Evolutionary conservation across 2,797 vertebrate genomes (phyloP), one percentile per base, ranked within the genome.

Genomic region (Pyrocephalus nanus): DNA sequence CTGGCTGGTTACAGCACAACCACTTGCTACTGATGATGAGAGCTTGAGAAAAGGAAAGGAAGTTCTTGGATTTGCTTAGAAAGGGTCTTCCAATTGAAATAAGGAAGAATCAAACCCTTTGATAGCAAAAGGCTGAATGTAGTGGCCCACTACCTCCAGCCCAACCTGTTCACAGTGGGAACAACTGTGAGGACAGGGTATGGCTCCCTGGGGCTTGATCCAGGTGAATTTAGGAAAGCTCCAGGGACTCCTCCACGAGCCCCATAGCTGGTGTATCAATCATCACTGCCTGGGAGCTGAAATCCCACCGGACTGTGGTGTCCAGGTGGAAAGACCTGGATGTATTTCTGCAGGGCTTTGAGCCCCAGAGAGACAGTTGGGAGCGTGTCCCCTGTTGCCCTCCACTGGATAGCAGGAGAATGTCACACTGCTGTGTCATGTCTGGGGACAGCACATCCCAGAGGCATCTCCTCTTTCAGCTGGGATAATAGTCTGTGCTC

Each of bases 391-490:
- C 95, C 86, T 93, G 74, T 93, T 96, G 93, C 96, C 94, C 96
- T 95, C 93, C 94, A 4, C 93, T 83, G 95, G 94, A 20, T 32
- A 40, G 86, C 85, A 38, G 67, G 64, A 93, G 95, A 87, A 93
- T 71, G 92, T 91, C 90, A 67, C 84, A 58, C 14, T 74, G 77
- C 83, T 50, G 74, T 65, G 90, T 58, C 82, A 43, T 0, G n/a
- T 11, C 92, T 93, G 92, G 88, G 88, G 77, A 89, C 94, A 90
- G 74, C 83, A 91, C 90, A 93, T 47, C 92, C 86, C 38, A 38
- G 4, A 9, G 77, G 83, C 71, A 54, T 34, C 95, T 96, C 92
- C 80, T 69, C 88, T 95, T 95, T 94, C 92, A 94, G 92, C 87
- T 13, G 57, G 79, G 88, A 65, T 4, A 45, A 61, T 11, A 53